Evolutionary conservation across 2,113 vertebrate species (phyloP), one percentile per base, ranked within the genome.

Genomic region (Rynchops niger): DNA sequence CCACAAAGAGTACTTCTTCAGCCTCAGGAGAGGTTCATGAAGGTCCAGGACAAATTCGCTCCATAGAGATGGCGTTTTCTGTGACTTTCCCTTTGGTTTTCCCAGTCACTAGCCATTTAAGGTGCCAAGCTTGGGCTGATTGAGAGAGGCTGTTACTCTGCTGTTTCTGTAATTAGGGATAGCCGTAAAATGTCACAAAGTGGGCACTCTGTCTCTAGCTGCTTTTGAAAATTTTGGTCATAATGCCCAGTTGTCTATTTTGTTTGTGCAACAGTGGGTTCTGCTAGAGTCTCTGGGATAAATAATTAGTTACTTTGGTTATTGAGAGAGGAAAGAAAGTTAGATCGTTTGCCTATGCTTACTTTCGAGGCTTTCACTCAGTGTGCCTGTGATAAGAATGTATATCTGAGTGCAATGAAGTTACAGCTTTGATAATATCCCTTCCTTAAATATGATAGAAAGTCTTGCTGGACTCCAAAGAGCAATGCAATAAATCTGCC

Each of bases 401-500:
- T 70, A 3, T 81, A 66, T 85, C 55, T 89, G 43, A 62, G 30
- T 55, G 53, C 58, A 63, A 25, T 82, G 61, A 47, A 88, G 91
- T 81, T 67, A 80, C 50, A 62, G 40, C 55, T 93, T 92, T 83
- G 82, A 58, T 82, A 93, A 55, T 47, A 55, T 42, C 27, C 76
- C 43, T 72, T 88, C 26, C 50, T 61, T 93, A 63, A 92, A 78
- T 56, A 52, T 11, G 42, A 50, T 29, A 77, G 79, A 71, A 91
- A 77, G 80, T 74, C 63, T 74, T 11, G 1, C 72, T 84, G 52
- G 67, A 47, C 42, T 94, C 80, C 58, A 71, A 77, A 93, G 76
- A 81, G 59, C 86, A 88, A 34, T 53, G 79, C 72, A 62, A 74
- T 94, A 86, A 88, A 94, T 90, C 76, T 95, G 38, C 40, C 53